Conservation (phyloP, 2,113 vertebrate genomes). For the Corythoichthys haematopterus region DNA sequence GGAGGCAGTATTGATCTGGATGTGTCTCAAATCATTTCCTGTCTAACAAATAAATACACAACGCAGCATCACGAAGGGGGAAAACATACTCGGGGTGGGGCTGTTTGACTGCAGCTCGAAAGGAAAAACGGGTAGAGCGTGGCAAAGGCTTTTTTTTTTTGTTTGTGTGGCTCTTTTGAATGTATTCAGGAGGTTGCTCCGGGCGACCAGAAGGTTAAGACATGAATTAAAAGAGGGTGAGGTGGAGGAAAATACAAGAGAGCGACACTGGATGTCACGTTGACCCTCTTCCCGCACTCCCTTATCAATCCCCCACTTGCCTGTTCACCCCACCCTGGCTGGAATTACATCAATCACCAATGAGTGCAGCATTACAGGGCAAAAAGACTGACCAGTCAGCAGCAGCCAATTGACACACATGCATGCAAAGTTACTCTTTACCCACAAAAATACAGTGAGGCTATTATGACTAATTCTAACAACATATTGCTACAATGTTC, state of each 20-base stretch:
- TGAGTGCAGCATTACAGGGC: slow-evolving; percentile 35
- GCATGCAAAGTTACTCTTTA: neutral
- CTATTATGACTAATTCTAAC: neutral
- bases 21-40: slow-evolving; percentile 7
- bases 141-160: slow-evolving; percentile 17
- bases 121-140: slow-evolving; percentile 1
- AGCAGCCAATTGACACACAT: slow-evolving; percentile 4
- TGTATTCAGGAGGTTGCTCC: neutral
- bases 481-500: neutral
- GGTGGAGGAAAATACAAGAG: slow-evolving; percentile 7
- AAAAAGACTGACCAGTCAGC: slow-evolving; percentile 12
- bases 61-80: slow-evolving; percentile 2
- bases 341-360: slow-evolving; percentile 31
- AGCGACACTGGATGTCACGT: slow-evolving; percentile 28
- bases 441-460: neutral
- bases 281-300: slow-evolving; percentile 34
- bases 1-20: slow-evolving; percentile 26
- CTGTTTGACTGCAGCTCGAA: slow-evolving; percentile 16
- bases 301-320: slow-evolving; percentile 19
- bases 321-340: slow-evolving; percentile 29
- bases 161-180: slow-evolving; percentile 12
- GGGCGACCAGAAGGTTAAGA: slow-evolving; percentile 1
- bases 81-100: slow-evolving; percentile 37
- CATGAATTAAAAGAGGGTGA: neutral
- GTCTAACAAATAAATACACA: neutral